Evolutionary conservation across 2,113 vertebrate genomes (phyloP).

Genomic region (Dryoscopus gambensis): DNA sequence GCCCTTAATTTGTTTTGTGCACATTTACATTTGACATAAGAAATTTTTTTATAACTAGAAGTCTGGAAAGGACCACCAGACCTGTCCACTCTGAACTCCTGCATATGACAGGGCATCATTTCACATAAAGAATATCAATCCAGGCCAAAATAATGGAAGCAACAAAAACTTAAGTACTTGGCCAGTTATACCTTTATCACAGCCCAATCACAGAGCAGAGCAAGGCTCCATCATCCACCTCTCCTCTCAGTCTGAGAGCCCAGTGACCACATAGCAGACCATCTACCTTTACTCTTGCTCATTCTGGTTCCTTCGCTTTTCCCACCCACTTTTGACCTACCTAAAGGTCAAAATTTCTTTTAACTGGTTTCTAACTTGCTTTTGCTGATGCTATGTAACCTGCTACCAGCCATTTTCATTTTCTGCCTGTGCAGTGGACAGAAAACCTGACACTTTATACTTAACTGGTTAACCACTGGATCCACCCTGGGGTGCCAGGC

Average conservation of each 20-base stretch:
- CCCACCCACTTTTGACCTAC: background rate
- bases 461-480: background rate
- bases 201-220: background rate
- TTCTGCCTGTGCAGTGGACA: background rate
- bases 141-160: background rate
- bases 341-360: background rate
- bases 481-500: background rate
- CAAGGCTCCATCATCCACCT: background rate
- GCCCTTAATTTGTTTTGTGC: background rate
- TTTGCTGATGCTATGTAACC: background rate
- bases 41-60: background rate
- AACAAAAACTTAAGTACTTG: background rate
- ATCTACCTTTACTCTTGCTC: background rate
- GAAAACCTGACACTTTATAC: background rate
- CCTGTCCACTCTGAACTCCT: background rate
- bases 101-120: background rate
- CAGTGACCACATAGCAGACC: fast-evolving
- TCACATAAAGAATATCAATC: background rate
- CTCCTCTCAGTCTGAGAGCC: background rate
- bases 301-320: background rate
- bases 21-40: background rate
- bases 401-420: background rate
- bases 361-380: background rate
- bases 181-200: background rate
- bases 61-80: background rate